A percentile compares a stretch with the other conserved stretches of the same genome.
phyloP scores from a whole-genome alignment of 2,888 invertebrate species.

The Heteromyza rotundicornis region DNA sequence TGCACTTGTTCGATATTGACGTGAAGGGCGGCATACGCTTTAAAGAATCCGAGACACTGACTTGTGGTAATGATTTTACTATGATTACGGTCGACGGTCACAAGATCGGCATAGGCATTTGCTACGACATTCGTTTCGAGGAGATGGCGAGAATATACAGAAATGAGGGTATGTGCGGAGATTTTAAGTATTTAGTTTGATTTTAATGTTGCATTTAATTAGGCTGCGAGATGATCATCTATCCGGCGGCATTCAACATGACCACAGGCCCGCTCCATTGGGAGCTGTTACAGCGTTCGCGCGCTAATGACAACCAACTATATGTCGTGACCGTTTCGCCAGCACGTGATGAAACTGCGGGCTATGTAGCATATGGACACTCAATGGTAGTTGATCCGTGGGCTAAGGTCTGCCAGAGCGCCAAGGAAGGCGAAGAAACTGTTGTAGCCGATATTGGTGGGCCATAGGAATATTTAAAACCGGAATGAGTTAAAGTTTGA shows the following conservation, averaged over 20 bases:
- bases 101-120: conserved; percentile 90
- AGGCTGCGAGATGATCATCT: conserved; percentile 86
- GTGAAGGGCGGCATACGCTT: conserved; percentile 92
- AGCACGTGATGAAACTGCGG: conserved; percentile 76
- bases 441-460: conserved; percentile 77
- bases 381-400: conserved; percentile 84
- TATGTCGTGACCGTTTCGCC: conserved; percentile 87
- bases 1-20: conserved; percentile 96
- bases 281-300: conserved; percentile 80
- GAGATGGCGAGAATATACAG: conserved; percentile 83
- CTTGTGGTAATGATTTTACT: conserved; percentile 76
- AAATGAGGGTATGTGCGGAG: conserved; percentile 62
- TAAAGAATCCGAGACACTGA: conserved; percentile 86
- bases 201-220: background rate
- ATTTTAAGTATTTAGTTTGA: background rate
- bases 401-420: conserved; percentile 71
- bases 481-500: too few species aligned
- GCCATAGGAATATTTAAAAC: background rate
- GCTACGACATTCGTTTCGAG: conserved; percentile 92
- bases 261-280: conserved; percentile 95
- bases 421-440: conserved; percentile 62
- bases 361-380: conserved; percentile 94
- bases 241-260: conserved; percentile 96
- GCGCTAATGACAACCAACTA: conserved; percentile 89
- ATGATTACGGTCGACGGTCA: conserved; percentile 73